Evolutionary conservation across 2,888 invertebrate species (phyloP).

Genomic region (Netelia virgata): DNA sequence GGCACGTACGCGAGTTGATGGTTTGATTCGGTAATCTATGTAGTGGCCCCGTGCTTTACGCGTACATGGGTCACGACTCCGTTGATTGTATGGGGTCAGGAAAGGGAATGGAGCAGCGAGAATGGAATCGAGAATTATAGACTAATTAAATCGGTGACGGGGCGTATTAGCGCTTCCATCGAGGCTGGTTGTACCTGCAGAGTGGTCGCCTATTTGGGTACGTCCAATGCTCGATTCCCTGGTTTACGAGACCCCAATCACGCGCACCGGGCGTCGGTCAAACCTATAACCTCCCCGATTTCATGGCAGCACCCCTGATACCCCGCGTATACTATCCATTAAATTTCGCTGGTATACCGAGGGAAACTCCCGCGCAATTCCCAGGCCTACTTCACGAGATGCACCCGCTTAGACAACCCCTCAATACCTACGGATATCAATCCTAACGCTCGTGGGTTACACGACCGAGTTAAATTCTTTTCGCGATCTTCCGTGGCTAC

Average conservation of each 20-base stretch:
- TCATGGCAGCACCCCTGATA: neutral
- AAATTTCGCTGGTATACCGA: conserved; percentile 52
- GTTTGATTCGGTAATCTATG: conserved; percentile 49
- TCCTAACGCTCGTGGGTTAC: neutral
- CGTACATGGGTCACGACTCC: conserved; percentile 25
- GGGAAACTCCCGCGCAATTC: conserved; percentile 50
- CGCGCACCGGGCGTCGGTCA: conserved; percentile 41
- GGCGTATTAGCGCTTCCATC: conserved; percentile 77
- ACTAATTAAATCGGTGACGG: conserved; percentile 80
- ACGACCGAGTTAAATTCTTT: conserved; percentile 25
- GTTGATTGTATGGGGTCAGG: neutral
- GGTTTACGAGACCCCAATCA: conserved; percentile 67
- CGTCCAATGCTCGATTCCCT: conserved; percentile 22
- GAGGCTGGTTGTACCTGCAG: too few relatives aligned
- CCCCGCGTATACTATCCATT: conserved; percentile 30
- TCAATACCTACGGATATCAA: conserved; percentile 20
- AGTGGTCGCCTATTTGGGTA: neutral
- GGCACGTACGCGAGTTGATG: conserved; percentile 15
- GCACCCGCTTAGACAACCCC: conserved; percentile 43
- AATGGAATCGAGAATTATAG: conserved; percentile 74
- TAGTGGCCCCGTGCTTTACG: conserved; percentile 15
- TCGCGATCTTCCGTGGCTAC: too few relatives aligned
- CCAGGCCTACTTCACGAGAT: conserved; percentile 26
- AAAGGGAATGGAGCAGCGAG: conserved; percentile 14
- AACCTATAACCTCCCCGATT: conserved; percentile 37